Percentiles rank a stretch among this genome's conserved stretches.
Conservation (phyloP, 2,797 vertebrate genomes). For the Argyrosomus regius region DNA sequence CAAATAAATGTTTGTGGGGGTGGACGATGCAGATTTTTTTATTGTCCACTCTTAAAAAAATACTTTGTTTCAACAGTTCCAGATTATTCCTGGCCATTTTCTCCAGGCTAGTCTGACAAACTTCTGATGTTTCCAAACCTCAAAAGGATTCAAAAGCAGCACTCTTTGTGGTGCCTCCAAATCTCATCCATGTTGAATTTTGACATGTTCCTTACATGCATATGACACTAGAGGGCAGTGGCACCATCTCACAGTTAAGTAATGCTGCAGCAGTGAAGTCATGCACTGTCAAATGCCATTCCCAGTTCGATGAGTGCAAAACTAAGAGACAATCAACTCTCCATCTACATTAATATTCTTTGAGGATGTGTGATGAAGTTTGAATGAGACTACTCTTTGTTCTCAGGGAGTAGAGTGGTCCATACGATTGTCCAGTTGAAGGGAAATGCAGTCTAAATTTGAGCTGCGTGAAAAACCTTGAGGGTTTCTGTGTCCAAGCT, state of each 20-base stretch:
- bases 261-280: slow-evolving; percentile 56
- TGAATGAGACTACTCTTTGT: slow-evolving; percentile 77
- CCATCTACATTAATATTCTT: slow-evolving; percentile 79
- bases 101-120: slow-evolving; percentile 26
- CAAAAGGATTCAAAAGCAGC: slow-evolving; percentile 29
- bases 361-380: slow-evolving; percentile 80
- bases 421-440: slow-evolving; percentile 76
- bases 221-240: slow-evolving; percentile 66
- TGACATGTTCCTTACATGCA: slow-evolving; percentile 58
- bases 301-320: slow-evolving; percentile 76
- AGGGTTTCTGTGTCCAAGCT: slow-evolving; percentile 75
- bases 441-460: slow-evolving; percentile 55
- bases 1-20: slow-evolving; percentile 36
- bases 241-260: slow-evolving; percentile 63
- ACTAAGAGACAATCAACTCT: slow-evolving; percentile 82
- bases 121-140: slow-evolving; percentile 11
- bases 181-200: slow-evolving; percentile 38
- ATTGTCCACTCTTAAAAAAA: slow-evolving; percentile 50
- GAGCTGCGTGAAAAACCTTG: slow-evolving; percentile 71
- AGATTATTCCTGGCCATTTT: slow-evolving; percentile 29
- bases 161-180: slow-evolving; percentile 30
- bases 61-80: slow-evolving; percentile 38
- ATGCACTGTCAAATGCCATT: slow-evolving; percentile 66
- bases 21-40: slow-evolving; percentile 41
- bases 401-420: slow-evolving; percentile 81